These are phyloP conservation scores for Cydia amplana DNA, from an alignment of 1,140 invertebrate species.

Conservation along the genomic window DNA sequence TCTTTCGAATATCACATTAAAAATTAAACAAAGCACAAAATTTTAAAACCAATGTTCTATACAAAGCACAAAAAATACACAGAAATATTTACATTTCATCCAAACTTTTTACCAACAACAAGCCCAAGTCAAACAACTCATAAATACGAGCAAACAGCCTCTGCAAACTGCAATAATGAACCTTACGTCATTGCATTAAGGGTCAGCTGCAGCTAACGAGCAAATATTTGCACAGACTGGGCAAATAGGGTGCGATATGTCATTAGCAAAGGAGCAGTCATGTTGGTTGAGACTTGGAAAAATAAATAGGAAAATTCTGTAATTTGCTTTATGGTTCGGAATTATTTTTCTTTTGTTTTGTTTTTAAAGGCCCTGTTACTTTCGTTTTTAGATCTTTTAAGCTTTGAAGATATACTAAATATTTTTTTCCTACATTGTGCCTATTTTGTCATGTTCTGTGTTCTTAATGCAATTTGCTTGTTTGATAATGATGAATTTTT, in stretches of 20 bases:
- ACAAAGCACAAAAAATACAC: no score
- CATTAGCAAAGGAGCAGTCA: constrained; percentile 35
- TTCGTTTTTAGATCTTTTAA: neutral
- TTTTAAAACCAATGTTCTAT: no score
- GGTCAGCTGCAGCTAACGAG: neutral
- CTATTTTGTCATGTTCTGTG: no score
- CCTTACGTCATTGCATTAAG: constrained; percentile 33
- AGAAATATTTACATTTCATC: neutral
- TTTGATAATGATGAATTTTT: no score
- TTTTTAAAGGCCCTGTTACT: neutral
- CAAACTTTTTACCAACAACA: constrained; percentile 9
- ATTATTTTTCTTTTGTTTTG: neutral
- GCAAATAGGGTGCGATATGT: constrained; percentile 40
- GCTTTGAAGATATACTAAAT: no score
- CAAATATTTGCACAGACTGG: neutral
- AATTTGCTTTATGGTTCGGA: neutral
- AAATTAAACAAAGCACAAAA: no score
- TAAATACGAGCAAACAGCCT: constrained; percentile 8
- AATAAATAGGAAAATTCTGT: neutral
- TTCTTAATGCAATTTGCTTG: no score
- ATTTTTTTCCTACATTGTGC: no score
- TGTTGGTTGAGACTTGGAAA: neutral
- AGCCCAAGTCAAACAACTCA: constrained; percentile 34
- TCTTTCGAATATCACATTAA: no score
- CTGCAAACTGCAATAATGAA: constrained; percentile 33